Evolutionary conservation across 2,113 vertebrate species (phyloP), one percentile per base, ranked within the genome.

Genomic region (Ptyas mucosa): DNA sequence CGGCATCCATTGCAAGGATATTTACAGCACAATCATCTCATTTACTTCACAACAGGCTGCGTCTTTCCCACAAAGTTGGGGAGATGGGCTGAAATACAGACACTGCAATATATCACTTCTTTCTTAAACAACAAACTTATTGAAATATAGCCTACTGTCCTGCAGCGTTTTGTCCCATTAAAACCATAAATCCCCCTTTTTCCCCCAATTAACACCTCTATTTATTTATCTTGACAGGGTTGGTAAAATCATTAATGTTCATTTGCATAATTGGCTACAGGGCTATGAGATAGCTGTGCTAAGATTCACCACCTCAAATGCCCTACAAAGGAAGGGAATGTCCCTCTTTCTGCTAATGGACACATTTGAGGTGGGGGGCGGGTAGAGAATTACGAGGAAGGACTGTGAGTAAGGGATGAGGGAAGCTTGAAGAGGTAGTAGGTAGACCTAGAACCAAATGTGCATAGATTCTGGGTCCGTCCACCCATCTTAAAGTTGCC

Each of bases 1-100:
- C 89, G 93, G 93, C 87, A 96, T 92, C 92, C 91, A 92, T 91
- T 94, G 24, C 89, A 85, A 69, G 94, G 91, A 89, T 95, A 95
- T 95, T 96, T 95, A 96, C 87, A 90, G 69, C 85, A 89, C 52
- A 93, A 85, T 94, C 93, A 94, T 94, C 52, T 94, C 88, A 91
- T 92, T 94, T 90, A 23, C 94, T 96, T 95, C 96, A 95, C 61
- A 93, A 94, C 96, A 95, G 24, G 4, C 3, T 93, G 20, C 34
- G 89, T 85, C 96, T 96, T 49, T 93, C 43, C 95, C 93, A 26
- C 10, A 91, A 43, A 94, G 3, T 94, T 87, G 94, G 92, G n/a
- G 1, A 64, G 94, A 95, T 93, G 94, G 95, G 69, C 94, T 94
- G 87, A 95, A 95, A 92, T 29, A 64, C 43, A 89, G 55, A 5